Percentiles rank a stretch among this genome's conserved stretches.
Conservation (phyloP, 1,140 invertebrate species). For the Hypsibius dujardini region DNA sequence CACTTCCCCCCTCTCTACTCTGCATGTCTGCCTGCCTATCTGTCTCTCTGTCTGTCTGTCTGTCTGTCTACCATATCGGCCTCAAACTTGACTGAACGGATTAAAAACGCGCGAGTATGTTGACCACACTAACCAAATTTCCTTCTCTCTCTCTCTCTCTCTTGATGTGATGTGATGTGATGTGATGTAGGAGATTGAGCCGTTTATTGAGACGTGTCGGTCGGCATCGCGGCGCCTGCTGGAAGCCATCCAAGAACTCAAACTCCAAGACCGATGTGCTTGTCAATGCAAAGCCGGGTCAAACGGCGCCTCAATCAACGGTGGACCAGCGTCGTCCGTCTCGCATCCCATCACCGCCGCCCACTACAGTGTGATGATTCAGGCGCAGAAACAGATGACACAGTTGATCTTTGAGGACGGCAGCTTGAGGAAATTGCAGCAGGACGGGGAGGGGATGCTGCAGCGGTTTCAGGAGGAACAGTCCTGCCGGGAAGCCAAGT, state of each 20-base stretch:
- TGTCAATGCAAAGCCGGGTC: background rate
- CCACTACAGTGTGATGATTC: constrained; percentile 24
- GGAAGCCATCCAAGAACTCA: constrained; percentile 28
- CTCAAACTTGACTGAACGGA: too few relatives aligned
- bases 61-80: too few relatives aligned
- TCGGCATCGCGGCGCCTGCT: constrained; percentile 28
- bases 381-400: constrained; percentile 28
- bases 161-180: too few relatives aligned
- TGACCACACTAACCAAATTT: background rate
- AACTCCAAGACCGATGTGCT: background rate
- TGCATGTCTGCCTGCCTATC: too few relatives aligned
- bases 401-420: constrained; percentile 28
- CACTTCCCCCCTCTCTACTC: too few relatives aligned
- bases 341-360: constrained; percentile 22
- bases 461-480: constrained; percentile 26
- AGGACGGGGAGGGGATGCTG: constrained; percentile 29
- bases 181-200: constrained; percentile 29
- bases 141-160: background rate
- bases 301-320: constrained; percentile 16
- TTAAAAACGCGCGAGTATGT: too few relatives aligned
- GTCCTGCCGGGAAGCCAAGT: constrained; percentile 5
- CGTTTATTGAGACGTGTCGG: constrained; percentile 29
- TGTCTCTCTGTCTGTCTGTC: too few relatives aligned
- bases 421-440: constrained; percentile 27
- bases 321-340: constrained; percentile 25